Base-by-base conservation (phyloP, 2,888 invertebrate genomes). In the Ophraella communa region DNA sequence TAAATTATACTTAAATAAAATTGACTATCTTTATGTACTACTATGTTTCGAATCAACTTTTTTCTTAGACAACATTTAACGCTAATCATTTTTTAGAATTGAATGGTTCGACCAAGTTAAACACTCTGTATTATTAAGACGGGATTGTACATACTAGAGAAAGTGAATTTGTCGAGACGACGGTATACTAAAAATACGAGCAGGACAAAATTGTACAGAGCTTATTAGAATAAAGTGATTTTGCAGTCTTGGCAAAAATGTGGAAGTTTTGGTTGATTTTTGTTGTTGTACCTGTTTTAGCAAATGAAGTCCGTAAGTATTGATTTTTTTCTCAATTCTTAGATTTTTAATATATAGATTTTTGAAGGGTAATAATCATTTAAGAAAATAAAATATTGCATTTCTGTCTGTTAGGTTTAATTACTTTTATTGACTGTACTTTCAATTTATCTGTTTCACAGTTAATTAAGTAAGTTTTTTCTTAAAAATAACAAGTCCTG, bases 201-300 rank as follows among this genome's bases (percentile, higher is more conserved):
- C 62, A 62, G 75, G 73, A 72, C 74, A 72, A n/a, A 73, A 75
- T 77, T 62, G 75, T 67, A 66, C 73, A 66, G 63, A 27, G 21
- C 49, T 27, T 27, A 51, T 51, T 51, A 17, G 17, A 51, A 51
- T 51, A 51, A 24, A n/a, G 23, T 51, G 14, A 27, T 17, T 51
- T 51, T 45, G 7, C 45, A n/a, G 17, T 51, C 14, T 1, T 24
- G 27, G 5, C 24, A 44, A 21, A 45, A 64, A 33, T 65, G 65
- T 65, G 65, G 65, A 54, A n/a, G 21, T 51, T 62, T 23, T 57
- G 39, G 57, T 54, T 58, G 18, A 20, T 62, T 33, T n/a, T 62
- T 49, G 57, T 42, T 27, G n/a, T 62, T 62, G 45, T 53, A 24
- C 24, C 49, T 3, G 57, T 58, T 39, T 58, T 62, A n/a, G 62